phyloP scores from a whole-genome alignment of 1,140 invertebrate species.

The Bactericera cockerelli region DNA sequence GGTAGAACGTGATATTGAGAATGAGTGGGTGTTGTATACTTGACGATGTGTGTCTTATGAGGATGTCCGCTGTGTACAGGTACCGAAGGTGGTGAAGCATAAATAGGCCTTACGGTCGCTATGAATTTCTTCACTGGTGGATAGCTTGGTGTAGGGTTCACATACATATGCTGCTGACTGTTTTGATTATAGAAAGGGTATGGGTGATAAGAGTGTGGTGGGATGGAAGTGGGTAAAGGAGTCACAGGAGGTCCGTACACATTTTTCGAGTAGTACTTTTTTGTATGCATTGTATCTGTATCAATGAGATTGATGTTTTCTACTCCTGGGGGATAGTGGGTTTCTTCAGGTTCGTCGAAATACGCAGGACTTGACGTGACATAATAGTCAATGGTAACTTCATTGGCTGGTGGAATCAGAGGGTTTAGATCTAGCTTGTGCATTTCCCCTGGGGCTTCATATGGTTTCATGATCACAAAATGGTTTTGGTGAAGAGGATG shows the following conservation, averaged over 20 bases:
- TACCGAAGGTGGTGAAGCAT: not conserved
- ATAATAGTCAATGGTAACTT: slow-evolving; percentile 5
- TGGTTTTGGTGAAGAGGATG: not conserved
- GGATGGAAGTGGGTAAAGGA: not conserved
- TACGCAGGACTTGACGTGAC: slow-evolving; percentile 2
- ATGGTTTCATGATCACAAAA: not conserved
- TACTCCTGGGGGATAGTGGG: not conserved
- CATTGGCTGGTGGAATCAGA: not conserved
- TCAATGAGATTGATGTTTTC: not conserved
- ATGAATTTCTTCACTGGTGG: slow-evolving; percentile 1
- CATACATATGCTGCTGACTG: not conserved
- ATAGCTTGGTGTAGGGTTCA: slow-evolving; percentile 2
- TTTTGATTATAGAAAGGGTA: slow-evolving; percentile 5
- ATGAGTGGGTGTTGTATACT: not conserved
- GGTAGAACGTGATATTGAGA: not conserved
- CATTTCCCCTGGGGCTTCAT: not conserved
- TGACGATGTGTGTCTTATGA: not conserved
- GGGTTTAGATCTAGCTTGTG: slow-evolving; percentile 5
- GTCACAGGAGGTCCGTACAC: not conserved
- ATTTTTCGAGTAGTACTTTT: not conserved
- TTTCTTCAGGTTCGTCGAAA: not conserved
- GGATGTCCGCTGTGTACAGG: not conserved
- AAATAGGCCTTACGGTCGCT: not conserved
- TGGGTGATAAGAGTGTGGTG: not conserved
- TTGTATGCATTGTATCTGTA: not conserved